Base-by-base conservation (phyloP, 2,797 vertebrate genomes). In the Silurus aristotelis region DNA sequence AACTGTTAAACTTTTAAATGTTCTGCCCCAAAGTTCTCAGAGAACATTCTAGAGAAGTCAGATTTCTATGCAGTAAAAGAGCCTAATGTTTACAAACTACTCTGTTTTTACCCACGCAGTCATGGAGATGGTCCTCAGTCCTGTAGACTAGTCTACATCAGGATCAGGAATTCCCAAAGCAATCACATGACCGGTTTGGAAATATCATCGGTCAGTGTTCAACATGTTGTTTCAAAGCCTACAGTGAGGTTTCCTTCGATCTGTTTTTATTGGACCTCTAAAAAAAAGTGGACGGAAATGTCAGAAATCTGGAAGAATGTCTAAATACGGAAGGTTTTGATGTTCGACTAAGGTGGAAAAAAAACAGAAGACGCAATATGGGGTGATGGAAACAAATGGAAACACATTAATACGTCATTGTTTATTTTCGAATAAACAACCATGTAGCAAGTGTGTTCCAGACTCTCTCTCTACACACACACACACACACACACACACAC, bases 371-470 rank as follows among this genome's bases (percentile, higher is more conserved):
- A 82, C 52, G 67, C 80, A 82, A 71, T 82, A 68, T 70, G 67
- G 56, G 31, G 67, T 70, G 67, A 71, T 82, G 80, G 67, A 82
- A 82, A 82, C 80, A 71, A 58, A 82, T n/a, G 55, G 67, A 71
- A 71, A 58, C 68, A 43, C 52, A 20, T 20, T n/a, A n/a, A 20
- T 82, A 71, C 80, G 67, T 82, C 67, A 82, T 60, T 82, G 80
- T 82, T 82, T 82, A 82, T 71, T 82, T 82, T 71, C 9, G 55
- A 82, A 70, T 82, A 82, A 72, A 71, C 80, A 71, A 61, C 55
- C 31, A 71, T 71, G 55, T 81, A 58, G 66, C 27, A 58, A 81
- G 46, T 27, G 63, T 82, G 80, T 71, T 82, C 55, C 67, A 60
- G 52, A n/a, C 67, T 43, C 17, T 55, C 17, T 55, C 20, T 38